Percentiles rank a stretch among this genome's conserved stretches.
These are phyloP conservation scores for Lepidochrysops patricia DNA, from an alignment of 2,888 invertebrate species.

Conservation along the genomic window DNA sequence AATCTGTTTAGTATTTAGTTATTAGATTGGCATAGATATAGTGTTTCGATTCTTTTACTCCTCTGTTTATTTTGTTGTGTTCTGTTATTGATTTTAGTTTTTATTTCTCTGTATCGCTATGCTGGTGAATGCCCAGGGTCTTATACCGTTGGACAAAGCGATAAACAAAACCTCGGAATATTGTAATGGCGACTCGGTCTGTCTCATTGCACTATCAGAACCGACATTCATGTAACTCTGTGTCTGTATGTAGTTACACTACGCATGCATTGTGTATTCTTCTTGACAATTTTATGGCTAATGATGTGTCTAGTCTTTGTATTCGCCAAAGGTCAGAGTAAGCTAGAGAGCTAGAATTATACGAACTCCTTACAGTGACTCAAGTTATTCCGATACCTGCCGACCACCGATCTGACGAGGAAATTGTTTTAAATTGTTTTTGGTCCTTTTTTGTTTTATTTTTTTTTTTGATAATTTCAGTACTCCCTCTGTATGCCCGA, in stretches of 20 bases:
- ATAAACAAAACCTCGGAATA: slow-evolving; percentile 70
- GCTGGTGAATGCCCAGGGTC: slow-evolving; percentile 62
- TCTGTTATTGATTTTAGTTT: slow-evolving; percentile 50
- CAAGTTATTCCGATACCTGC: not conserved
- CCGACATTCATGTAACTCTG: slow-evolving; percentile 49
- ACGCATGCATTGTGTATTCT: slow-evolving; percentile 59
- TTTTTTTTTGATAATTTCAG: slow-evolving; percentile 60
- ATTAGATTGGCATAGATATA: slow-evolving; percentile 54
- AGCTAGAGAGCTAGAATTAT: slow-evolving; percentile 27
- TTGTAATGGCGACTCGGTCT: slow-evolving; percentile 69
- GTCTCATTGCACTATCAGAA: slow-evolving; percentile 59
- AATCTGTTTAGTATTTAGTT: slow-evolving; percentile 53
- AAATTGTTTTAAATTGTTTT: slow-evolving; percentile 18
- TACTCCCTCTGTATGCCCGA: slow-evolving; percentile 74
- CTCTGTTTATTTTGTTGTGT: slow-evolving; percentile 41
- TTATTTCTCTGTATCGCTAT: slow-evolving; percentile 53
- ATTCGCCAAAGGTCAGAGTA: slow-evolving; percentile 23
- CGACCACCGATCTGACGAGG: slow-evolving; percentile 13
- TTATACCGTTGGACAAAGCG: slow-evolving; percentile 70
- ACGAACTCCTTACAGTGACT: slow-evolving; percentile 8
- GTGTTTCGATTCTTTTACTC: slow-evolving; percentile 41
- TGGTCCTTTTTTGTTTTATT: slow-evolving; percentile 39
- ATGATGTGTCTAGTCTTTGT: slow-evolving; percentile 24
- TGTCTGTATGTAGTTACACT: slow-evolving; percentile 56
- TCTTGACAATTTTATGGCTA: slow-evolving; percentile 28